Base-by-base conservation (phyloP, 1,140 invertebrate genomes). In the Portunus trituberculatus region DNA sequence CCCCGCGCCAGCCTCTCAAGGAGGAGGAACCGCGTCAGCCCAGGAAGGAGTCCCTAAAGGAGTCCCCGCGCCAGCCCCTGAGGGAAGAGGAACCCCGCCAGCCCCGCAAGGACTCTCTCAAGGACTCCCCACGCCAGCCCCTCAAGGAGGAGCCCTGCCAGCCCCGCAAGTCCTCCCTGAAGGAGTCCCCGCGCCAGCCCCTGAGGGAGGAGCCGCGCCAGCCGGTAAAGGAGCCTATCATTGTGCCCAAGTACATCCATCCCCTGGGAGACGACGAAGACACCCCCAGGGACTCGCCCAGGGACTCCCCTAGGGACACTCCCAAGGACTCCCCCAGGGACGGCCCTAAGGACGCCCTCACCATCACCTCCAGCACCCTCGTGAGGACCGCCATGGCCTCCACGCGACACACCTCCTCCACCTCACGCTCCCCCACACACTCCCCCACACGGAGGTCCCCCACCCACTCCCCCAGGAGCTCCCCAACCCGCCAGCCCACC, bases 181-280 rank as follows among this genome's bases (percentile, higher is more conserved):
- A 59, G 67, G 67, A 76, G 25, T 76, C 67, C 16, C 67, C 67
- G 25, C 67, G 67, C 12, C 67, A 76, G 52, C 67, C 67, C 67
- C 6, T n/a, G 67, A 76, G 52, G 52, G 52, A 59, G 20, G 67
- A 76, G 25, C 67, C 67, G 25, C 67, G 25, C 94, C 88, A 91
- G 32, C 96, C 96, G n/a, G 96, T 95, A 2, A 95, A 95, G 48
- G 96, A 96, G 83, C 96, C 96, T 20, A 3, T 94, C 31, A 95
- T 96, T 84, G 95, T 95, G 32, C 95, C 94, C 16, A 95, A 93
- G 29, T 92, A 96, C 67, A 84, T 96, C 93, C 94, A 96, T 86
- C 95, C 95, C 14, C 89, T 96, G 6, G 96, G 96, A 20, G 94
- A 90, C 59, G 90, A 86, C 25, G 95, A 87, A 6, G 93, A 91